Evolutionary conservation across 2,888 invertebrate species (phyloP).

Genomic region (Eristalis intricaria): DNA sequence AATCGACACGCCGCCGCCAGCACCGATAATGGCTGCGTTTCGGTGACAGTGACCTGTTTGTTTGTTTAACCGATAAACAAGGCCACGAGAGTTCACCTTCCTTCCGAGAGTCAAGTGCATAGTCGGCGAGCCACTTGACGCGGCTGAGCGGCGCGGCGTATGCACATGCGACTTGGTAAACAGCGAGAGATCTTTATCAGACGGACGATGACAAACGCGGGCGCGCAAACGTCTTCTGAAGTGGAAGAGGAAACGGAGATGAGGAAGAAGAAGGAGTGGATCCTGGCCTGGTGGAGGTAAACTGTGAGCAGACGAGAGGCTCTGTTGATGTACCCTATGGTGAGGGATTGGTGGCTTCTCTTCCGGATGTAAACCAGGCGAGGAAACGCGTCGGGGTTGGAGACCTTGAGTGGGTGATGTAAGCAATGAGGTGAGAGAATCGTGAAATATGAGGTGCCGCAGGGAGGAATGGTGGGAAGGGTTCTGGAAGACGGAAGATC

Average conservation of each 20-base stretch:
- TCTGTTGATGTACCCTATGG: neutral
- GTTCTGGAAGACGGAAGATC: no score
- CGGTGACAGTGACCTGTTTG: conserved; percentile 54
- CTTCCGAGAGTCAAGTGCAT: neutral
- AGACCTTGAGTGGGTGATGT: neutral
- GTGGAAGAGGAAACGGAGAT: conserved; percentile 39
- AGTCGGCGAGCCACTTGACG: conserved; percentile 34
- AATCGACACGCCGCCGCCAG: conserved; percentile 38
- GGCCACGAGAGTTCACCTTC: conserved; percentile 30
- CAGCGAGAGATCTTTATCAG: conserved; percentile 55
- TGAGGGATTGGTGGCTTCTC: neutral
- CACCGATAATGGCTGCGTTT: conserved; percentile 47
- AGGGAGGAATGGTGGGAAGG: no score
- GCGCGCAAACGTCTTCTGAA: neutral
- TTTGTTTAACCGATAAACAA: conserved; percentile 53
- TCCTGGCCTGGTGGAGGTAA: conserved; percentile 8
- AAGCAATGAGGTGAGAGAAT: neutral
- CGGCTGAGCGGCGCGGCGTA: neutral
- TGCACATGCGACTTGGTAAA: conserved; percentile 26
- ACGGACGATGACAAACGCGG: conserved; percentile 44
- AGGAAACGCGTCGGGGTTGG: neutral
- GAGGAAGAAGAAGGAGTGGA: conserved; percentile 15
- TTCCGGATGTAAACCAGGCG: neutral
- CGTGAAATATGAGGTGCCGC: no score
- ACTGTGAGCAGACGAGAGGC: conserved; percentile 9